A percentile compares a stretch with the other conserved stretches of the same genome.
phyloP scores from a whole-genome alignment of 2,888 invertebrate genomes.

The Phengaris arion region DNA sequence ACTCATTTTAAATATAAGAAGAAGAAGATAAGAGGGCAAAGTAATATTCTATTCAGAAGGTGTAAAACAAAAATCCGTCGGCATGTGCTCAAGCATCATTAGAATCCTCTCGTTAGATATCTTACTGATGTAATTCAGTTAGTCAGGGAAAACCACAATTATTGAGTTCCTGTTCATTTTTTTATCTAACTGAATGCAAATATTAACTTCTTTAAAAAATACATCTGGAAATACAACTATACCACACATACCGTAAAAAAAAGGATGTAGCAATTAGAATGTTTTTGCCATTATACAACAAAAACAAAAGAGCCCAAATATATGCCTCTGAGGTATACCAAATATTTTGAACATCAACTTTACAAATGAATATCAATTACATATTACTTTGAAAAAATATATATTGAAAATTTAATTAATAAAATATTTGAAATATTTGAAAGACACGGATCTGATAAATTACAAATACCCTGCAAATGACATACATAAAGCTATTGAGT shows the following conservation, averaged over 20 bases:
- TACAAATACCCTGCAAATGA: background rate
- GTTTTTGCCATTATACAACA: background rate
- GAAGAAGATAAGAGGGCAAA: too few species aligned
- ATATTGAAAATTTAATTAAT: too few species aligned
- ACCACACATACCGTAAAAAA: background rate
- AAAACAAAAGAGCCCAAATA: background rate
- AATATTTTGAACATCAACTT: background rate
- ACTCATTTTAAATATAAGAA: too few species aligned
- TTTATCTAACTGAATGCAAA: background rate
- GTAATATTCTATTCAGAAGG: background rate
- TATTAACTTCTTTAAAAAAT: background rate
- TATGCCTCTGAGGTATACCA: background rate
- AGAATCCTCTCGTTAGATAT: constrained; percentile 21
- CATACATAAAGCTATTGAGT: background rate
- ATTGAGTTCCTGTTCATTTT: background rate
- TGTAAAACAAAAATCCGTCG: constrained; percentile 21
- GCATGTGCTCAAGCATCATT: background rate
- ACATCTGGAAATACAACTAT: too few species aligned
- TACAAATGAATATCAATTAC: too few species aligned
- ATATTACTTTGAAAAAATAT: too few species aligned
- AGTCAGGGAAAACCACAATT: constrained; percentile 2
- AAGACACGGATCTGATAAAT: background rate
- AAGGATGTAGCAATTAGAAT: background rate
- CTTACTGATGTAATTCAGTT: constrained; percentile 16
- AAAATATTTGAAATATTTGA: background rate